These are phyloP conservation scores for Salvelinus sp. DNA, from an alignment of 2,113 vertebrate genomes.

Conservation along the genomic window DNA sequence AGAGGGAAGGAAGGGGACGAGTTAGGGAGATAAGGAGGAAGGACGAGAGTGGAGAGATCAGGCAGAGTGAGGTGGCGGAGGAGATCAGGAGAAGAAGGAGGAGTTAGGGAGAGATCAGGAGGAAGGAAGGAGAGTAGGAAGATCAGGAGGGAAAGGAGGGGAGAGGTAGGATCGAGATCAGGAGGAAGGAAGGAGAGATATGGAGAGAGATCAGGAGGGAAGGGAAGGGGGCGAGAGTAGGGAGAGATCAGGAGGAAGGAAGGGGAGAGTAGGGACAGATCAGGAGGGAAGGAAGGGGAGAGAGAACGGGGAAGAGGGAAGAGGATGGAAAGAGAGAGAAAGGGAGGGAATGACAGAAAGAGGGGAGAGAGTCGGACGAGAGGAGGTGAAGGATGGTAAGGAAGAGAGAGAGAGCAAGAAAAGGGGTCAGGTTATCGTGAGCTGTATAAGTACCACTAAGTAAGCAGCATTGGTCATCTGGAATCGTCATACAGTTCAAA, in stretches of 20 bases:
- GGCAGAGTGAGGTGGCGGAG: no score
- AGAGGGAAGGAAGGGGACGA: no score
- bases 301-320: not conserved
- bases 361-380: not conserved
- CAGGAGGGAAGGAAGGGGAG: not conserved
- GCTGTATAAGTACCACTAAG: not conserved
- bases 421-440: not conserved
- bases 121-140: constrained; percentile 3
- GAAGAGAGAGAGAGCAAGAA: constrained; percentile 21
- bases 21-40: no score
- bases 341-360: constrained; percentile 9
- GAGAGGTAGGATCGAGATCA: no score
- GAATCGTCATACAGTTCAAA: not conserved
- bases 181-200: constrained; percentile 5
- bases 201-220: constrained; percentile 16
- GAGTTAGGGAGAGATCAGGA: no score
- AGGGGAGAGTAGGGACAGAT: constrained; percentile 17
- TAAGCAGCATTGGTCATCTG: not conserved
- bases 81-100: no score
- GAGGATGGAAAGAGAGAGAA: constrained; percentile 15
- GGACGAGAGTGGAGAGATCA: no score
- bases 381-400: not conserved
- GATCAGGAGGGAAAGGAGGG: not conserved
- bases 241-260: constrained; percentile 18
- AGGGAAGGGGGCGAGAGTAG: no score